A percentile compares a stretch with the other conserved stretches of the same genome.
These are phyloP conservation scores for Nyctalus aviator DNA, from an alignment of 2,797 vertebrate genomes.

Conservation along the genomic window DNA sequence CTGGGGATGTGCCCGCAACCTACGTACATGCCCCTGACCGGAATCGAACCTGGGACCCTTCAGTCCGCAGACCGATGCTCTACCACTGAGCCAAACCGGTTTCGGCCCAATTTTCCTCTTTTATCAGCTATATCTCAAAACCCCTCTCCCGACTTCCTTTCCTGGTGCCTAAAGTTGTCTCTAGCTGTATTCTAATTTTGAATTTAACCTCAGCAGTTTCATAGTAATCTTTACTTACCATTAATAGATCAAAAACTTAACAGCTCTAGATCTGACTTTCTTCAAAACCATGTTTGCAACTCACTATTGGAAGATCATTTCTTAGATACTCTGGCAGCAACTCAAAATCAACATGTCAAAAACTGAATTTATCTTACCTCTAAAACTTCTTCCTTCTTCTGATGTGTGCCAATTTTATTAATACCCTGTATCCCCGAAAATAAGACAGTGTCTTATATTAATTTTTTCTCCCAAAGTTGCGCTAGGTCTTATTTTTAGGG, in stretches of 20 bases:
- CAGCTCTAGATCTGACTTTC: background rate
- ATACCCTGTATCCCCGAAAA: background rate
- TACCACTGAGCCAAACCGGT: no score
- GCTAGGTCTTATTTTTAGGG: no score
- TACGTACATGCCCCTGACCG: no score
- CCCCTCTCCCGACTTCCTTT: background rate
- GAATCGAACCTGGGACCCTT: no score
- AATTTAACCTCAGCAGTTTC: conserved; percentile 40
- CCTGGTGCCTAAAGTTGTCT: background rate
- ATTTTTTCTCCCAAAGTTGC: no score
- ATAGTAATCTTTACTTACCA: conserved; percentile 1
- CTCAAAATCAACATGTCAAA: background rate
- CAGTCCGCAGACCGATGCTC: no score
- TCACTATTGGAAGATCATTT: background rate
- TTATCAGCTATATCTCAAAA: background rate
- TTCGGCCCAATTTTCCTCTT: background rate
- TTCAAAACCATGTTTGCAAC: conserved; percentile 12
- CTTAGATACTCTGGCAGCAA: background rate
- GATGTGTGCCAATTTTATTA: background rate
- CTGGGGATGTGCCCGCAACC: no score
- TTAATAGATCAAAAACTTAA: background rate
- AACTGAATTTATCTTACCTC: background rate
- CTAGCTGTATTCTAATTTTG: background rate
- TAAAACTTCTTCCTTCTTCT: background rate
- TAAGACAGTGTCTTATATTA: no score